These are phyloP conservation scores for Mungos mungo DNA, from an alignment of 2,113 vertebrate species.

Conservation along the genomic window DNA sequence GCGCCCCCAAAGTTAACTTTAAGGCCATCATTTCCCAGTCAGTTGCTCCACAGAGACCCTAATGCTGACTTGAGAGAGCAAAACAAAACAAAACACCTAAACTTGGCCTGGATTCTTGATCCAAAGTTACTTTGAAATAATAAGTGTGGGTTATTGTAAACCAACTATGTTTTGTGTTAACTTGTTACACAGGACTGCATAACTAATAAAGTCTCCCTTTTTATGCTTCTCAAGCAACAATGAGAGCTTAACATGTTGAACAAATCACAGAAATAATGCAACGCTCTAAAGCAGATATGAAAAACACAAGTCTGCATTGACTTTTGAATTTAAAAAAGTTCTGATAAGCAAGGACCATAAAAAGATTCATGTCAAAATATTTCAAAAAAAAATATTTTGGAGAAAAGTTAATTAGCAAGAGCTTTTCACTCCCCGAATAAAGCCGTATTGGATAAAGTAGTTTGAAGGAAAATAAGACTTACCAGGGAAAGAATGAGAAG, in stretches of 20 bases:
- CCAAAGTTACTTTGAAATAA: not conserved
- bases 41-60: not conserved
- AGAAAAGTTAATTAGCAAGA: not conserved
- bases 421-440: not conserved
- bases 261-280: not conserved
- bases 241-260: not conserved
- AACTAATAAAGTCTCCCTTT: not conserved
- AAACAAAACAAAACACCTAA: not conserved
- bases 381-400: not conserved
- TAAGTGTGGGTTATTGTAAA: not conserved
- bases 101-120: not conserved
- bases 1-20: not conserved
- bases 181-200: not conserved
- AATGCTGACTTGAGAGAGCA: not conserved
- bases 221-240: not conserved
- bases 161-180: not conserved
- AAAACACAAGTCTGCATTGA: not conserved
- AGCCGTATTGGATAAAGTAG: not conserved
- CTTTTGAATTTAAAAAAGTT: not conserved
- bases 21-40: not conserved
- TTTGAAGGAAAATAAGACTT: not conserved
- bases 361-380: not conserved
- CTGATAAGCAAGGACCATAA: not conserved
- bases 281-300: not conserved
- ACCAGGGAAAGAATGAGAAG: not conserved